Base-by-base conservation (phyloP, 2,113 vertebrate genomes). In the Daboia siamensis region DNA sequence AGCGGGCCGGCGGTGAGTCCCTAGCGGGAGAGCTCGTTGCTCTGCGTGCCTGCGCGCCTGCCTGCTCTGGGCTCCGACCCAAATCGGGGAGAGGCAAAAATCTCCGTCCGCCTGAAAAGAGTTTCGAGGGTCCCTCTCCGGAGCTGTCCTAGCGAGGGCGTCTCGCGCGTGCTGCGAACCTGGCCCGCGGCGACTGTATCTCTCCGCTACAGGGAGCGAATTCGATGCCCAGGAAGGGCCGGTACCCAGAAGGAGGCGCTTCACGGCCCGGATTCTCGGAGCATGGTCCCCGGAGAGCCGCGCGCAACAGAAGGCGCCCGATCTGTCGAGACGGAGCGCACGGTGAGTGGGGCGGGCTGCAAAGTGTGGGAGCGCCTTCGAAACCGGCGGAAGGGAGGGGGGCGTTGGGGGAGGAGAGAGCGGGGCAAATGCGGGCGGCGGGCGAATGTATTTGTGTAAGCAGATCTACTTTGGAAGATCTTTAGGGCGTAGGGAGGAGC, bases 221-320 rank as follows among this genome's bases (percentile, higher is more conserved):
- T 48, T 64, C 91, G 86, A 92, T 87, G 89, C 86, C 61, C 91
- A 86, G 55, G 33, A 48, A 69, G 84, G 88, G 84, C 93, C 61
- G 93, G 29, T n/a, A 89, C 88, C 51, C 87, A 44, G 93, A 74
- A 85, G 93, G 88, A 88, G 89, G 85, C 89, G 91, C 91, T 87
- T 88, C 91, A 61, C 86, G 69, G 89, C 89, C 93, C 89, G 86
- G 54, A 88, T 46, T 55, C 91, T 80, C 64, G 89, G 61, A 92
- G 91, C 23, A 92, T 90, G 91, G 56, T 90, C 88, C 48, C 85
- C 24, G 80, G 88, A 92, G 59, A 80, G 88, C 84, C 44, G 56
- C 69, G 69, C 69, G 55, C 90, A 64, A 52, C 90, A 9, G n/a
- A 48, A 80, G 64, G 90, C 64, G 64, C 90, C 64, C 61, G 24